A percentile compares a stretch with the other conserved stretches of the same genome.
These are phyloP conservation scores for Tauraco hartlaubi DNA, from an alignment of 2,797 vertebrate species.

Conservation along the genomic window DNA sequence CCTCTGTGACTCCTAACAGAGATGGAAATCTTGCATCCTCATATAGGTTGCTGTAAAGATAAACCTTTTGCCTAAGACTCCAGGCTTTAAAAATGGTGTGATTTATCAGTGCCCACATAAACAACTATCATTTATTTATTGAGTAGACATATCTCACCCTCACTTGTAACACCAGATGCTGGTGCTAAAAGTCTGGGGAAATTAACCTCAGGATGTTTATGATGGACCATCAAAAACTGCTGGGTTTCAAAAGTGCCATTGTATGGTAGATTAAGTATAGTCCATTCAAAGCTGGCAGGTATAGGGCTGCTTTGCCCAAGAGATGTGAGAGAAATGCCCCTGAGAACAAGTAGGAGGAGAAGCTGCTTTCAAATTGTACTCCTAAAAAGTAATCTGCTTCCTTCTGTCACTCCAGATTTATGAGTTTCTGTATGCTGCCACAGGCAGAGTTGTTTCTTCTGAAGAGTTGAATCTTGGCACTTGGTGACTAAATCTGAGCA, in stretches of 20 bases:
- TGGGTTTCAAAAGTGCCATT: neutral
- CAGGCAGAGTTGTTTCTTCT: neutral
- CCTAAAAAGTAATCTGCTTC: neutral
- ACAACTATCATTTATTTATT: neutral
- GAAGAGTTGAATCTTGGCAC: neutral
- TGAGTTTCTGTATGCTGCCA: neutral
- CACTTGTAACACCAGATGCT: neutral
- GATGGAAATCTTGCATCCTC: neutral
- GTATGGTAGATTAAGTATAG: neutral
- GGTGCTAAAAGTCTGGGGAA: neutral
- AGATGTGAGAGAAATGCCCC: neutral
- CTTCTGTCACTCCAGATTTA: conserved; percentile 32
- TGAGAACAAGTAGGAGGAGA: neutral
- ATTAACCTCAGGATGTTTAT: neutral
- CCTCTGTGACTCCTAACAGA: neutral
- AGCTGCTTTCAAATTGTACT: neutral
- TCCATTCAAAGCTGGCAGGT: neutral
- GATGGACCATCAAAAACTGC: neutral
- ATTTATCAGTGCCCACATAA: neutral
- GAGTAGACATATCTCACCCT: neutral
- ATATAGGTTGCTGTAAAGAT: neutral
- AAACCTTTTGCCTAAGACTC: neutral
- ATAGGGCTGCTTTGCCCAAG: neutral
- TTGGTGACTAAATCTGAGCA: neutral
- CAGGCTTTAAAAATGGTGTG: neutral